Conservation (phyloP, 2,888 invertebrate genomes). For the Tillus elongatus region DNA sequence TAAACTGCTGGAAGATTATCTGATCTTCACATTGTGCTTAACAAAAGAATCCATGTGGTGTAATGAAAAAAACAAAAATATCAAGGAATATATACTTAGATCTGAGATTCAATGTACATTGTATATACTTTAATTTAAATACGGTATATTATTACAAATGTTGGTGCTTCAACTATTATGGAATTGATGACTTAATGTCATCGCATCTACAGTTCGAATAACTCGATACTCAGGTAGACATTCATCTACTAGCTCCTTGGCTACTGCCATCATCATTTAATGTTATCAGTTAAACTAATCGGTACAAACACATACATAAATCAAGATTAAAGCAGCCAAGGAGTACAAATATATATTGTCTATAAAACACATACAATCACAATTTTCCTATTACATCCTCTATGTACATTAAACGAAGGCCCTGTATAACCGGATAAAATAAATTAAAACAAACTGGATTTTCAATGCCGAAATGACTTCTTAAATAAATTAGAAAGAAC, state of each 20-base stretch:
- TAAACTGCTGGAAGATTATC: too few species aligned
- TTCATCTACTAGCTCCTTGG: constrained; percentile 32
- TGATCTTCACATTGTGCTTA: too few species aligned
- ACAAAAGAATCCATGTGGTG: too few species aligned
- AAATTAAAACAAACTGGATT: constrained; percentile 21
- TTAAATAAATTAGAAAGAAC: constrained; percentile 11
- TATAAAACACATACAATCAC: constrained; percentile 41
- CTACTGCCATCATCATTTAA: constrained; percentile 17
- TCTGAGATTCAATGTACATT: constrained; percentile 37
- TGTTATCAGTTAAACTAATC: constrained; percentile 8
- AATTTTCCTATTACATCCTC: constrained; percentile 37
- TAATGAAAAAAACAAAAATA: too few species aligned
- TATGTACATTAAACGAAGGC: constrained; percentile 39
- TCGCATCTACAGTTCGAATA: constrained; percentile 20
- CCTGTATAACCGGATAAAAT: constrained; percentile 34
- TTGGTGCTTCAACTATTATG: constrained; percentile 41
- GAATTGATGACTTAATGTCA: constrained; percentile 32
- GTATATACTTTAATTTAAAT: constrained; percentile 31
- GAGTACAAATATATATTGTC: constrained; percentile 39
- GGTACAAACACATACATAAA: constrained; percentile 17
- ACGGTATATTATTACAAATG: constrained; percentile 38
- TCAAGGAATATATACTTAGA: constrained; percentile 36
- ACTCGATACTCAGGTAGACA: constrained; percentile 25
- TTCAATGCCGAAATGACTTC: constrained; percentile 14
- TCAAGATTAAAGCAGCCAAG: constrained; percentile 29